phyloP scores from a whole-genome alignment of 2,797 vertebrate species.

The Scolopax bukidnonensis region DNA sequence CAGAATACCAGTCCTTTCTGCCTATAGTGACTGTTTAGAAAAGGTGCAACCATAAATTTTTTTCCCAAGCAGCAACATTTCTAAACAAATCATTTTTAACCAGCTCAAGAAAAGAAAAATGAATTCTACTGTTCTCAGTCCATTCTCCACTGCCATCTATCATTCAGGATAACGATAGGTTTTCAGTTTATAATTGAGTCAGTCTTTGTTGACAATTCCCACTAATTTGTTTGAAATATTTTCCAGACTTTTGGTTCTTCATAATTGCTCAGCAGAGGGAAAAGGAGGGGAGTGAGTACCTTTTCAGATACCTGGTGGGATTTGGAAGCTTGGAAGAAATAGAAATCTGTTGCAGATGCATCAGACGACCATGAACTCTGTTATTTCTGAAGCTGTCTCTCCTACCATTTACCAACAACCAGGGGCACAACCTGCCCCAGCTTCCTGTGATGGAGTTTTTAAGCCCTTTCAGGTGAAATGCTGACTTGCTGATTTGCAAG shows the following conservation, averaged over 20 bases:
- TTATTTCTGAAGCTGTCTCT: not conserved
- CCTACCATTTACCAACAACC: not conserved
- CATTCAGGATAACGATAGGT: not conserved
- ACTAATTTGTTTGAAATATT: not conserved
- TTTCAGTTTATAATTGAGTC: not conserved
- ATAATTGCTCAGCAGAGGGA: not conserved
- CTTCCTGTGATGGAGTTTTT: not conserved
- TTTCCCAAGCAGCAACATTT: not conserved
- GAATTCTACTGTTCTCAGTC: not conserved
- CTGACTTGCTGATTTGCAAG: not conserved
- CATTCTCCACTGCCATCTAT: not conserved
- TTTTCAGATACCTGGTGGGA: not conserved
- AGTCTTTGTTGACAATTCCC: not conserved
- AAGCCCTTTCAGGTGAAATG: not conserved
- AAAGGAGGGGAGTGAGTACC: not conserved
- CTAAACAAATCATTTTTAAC: not conserved
- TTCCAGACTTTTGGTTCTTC: not conserved
- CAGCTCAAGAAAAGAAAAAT: not conserved
- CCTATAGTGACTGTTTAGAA: rapidly evolving
- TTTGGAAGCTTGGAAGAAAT: not conserved
- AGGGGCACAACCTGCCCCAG: not conserved
- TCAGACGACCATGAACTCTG: not conserved
- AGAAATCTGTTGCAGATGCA: not conserved
- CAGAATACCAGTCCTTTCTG: not conserved
- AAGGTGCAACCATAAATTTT: not conserved